Conservation (phyloP, 2,888 invertebrate genomes). For the Leptopterna dolabrata region DNA sequence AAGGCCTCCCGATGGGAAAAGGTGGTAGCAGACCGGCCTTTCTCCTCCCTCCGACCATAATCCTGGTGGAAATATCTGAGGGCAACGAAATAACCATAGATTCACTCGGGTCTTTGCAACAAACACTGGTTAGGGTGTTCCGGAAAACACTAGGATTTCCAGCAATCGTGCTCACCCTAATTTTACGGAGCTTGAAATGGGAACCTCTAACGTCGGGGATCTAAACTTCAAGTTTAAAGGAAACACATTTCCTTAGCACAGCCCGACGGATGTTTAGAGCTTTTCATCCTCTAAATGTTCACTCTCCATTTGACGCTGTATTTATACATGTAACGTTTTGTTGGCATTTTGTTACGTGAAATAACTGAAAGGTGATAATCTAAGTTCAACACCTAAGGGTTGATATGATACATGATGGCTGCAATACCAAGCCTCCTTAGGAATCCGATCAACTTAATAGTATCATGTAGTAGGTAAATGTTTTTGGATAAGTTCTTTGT, state of each 20-base stretch:
- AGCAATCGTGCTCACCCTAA: constrained; percentile 7
- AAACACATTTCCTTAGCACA: background rate
- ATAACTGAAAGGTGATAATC: too few relatives aligned
- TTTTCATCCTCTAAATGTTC: too few relatives aligned
- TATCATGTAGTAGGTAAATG: too few relatives aligned
- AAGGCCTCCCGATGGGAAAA: background rate
- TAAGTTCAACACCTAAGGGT: too few relatives aligned
- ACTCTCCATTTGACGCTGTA: too few relatives aligned
- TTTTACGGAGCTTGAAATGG: background rate
- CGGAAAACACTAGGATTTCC: background rate
- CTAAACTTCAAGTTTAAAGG: background rate
- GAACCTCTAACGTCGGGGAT: background rate
- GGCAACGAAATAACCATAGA: constrained; percentile 2
- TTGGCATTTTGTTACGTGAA: too few relatives aligned
- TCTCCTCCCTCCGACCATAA: background rate
- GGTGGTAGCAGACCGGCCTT: background rate
- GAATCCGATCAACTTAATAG: too few relatives aligned
- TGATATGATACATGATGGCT: too few relatives aligned
- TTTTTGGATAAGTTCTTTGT: too few relatives aligned
- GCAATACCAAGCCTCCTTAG: too few relatives aligned
- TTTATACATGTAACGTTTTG: too few relatives aligned
- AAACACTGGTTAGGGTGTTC: constrained; percentile 10
- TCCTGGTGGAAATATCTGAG: background rate
- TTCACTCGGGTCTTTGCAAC: background rate
- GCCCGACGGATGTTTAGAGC: too few relatives aligned